Evolutionary conservation across 2,113 vertebrate genomes (phyloP).

Genomic region (Fulmarus glacialis): DNA sequence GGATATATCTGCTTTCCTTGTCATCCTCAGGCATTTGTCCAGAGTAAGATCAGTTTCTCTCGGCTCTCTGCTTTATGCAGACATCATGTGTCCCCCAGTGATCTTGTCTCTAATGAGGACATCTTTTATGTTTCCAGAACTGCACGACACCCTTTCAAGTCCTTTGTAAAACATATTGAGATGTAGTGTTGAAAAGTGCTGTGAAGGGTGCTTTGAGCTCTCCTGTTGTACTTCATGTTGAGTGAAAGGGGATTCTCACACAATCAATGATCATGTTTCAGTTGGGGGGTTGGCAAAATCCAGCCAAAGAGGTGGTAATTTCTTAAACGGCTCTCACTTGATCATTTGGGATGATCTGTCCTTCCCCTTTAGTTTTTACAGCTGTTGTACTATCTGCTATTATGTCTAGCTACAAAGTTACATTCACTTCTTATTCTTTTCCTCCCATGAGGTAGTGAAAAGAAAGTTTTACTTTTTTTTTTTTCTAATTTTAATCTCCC

Average conservation of each 20-base stretch:
- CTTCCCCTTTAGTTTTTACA: neutral
- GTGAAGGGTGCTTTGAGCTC: neutral
- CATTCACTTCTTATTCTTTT: neutral
- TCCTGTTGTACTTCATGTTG: neutral
- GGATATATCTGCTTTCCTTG: neutral
- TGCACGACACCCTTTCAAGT: neutral
- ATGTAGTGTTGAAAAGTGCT: neutral
- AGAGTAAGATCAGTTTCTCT: neutral
- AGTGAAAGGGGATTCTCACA: neutral
- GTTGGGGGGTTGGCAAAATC: neutral
- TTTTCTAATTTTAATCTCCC: neutral
- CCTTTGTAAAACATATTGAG: neutral
- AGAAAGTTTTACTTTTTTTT: neutral
- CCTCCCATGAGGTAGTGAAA: neutral
- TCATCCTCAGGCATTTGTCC: neutral
- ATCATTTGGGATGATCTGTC: neutral
- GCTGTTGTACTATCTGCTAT: neutral
- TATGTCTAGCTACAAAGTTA: neutral
- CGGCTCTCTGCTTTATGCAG: neutral
- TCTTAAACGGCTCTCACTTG: neutral
- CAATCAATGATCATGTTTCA: neutral
- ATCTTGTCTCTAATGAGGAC: neutral
- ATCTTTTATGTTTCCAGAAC: neutral
- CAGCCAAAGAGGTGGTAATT: neutral
- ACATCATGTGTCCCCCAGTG: rapidly evolving